A percentile compares a stretch with the other conserved stretches of the same genome.
Evolutionary conservation across 2,888 invertebrate species (phyloP).

Genomic region (Pseudoips prasinana): DNA sequence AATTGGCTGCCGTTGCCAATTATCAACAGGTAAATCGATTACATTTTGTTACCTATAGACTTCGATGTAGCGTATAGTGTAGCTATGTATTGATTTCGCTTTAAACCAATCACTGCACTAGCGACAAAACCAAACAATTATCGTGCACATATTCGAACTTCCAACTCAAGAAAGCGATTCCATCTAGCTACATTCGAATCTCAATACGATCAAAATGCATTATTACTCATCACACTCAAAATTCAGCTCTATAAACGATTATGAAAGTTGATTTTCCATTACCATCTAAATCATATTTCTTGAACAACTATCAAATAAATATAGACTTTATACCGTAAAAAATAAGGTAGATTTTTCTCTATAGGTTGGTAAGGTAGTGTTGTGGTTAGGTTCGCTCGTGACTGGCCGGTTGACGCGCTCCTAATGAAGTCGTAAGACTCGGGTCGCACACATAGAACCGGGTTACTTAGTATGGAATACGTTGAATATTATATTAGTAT

Average conservation of each 20-base stretch:
- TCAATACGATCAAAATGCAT: conserved; percentile 32
- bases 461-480: conserved; percentile 28
- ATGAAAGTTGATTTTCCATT: background rate
- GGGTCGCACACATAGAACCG: conserved; percentile 31
- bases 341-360: conserved; percentile 6
- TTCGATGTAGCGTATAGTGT: too few species aligned
- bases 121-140: conserved; percentile 33
- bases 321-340: background rate
- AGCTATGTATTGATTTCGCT: conserved; percentile 8
- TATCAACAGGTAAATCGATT: too few species aligned
- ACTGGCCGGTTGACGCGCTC: conserved; percentile 61
- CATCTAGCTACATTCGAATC: conserved; percentile 32
- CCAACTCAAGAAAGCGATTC: conserved; percentile 34
- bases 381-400: conserved; percentile 51
- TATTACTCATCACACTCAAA: conserved; percentile 7
- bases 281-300: background rate
- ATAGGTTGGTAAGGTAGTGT: conserved; percentile 12
- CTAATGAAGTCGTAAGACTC: conserved; percentile 71
- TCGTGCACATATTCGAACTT: conserved; percentile 34
- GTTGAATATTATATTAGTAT: conserved; percentile 1
- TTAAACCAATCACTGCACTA: conserved; percentile 22
- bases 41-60: too few species aligned
- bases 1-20: too few species aligned
- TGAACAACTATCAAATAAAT: background rate
- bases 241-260: background rate